Base-by-base conservation (phyloP, 1,140 invertebrate species). In the Drosophila truncata region DNA sequence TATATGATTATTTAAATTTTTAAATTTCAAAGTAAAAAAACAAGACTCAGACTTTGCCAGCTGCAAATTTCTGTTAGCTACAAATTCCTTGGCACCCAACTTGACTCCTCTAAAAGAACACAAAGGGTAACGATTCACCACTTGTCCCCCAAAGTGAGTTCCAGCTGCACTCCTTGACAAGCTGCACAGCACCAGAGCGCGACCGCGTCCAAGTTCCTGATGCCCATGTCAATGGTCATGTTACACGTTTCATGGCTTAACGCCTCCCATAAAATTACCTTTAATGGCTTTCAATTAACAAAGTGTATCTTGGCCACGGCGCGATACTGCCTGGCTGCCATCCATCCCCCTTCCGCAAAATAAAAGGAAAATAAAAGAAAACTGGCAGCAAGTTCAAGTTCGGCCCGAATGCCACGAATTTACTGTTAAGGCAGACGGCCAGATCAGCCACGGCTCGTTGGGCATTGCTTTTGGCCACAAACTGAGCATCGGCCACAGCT, bases 241-340 rank as follows among this genome's bases (percentile, higher is more conserved):
- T 92, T 92, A 92, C 91, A 92, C 87, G 91, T 92, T 92, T 92
- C 91, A 92, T 88, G 87, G 86, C 91, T 92, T 92, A 91, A 92
- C 91, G 91, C 91, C 91, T 92, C 85, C 87, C 91, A 92, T 92
- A 92, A 92, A 92, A 92, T 92, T 91, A 92, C 84, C 91, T 92
- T 92, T 91, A 92, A 92, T 92, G 87, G 91, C 82, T 91, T 92
- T 92, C 91, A 92, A 92, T 92, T 92, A 92, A 91, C 90, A 91
- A 91, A 91, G 80, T 91, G 77, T 91, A 91, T 83, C 90, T 86
- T 82, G 88, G 70, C 73, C 84, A 83, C 80, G 84, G 80, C 77
- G 80, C 50, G 18, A 87, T 80, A 79, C 82, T 61, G 35, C 49
- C 35, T 16, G 31, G 25, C 50, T 54, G 50, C 25, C 49, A 27